Conservation (phyloP, 2,113 vertebrate genomes). For the Amia ocellicauda region DNA sequence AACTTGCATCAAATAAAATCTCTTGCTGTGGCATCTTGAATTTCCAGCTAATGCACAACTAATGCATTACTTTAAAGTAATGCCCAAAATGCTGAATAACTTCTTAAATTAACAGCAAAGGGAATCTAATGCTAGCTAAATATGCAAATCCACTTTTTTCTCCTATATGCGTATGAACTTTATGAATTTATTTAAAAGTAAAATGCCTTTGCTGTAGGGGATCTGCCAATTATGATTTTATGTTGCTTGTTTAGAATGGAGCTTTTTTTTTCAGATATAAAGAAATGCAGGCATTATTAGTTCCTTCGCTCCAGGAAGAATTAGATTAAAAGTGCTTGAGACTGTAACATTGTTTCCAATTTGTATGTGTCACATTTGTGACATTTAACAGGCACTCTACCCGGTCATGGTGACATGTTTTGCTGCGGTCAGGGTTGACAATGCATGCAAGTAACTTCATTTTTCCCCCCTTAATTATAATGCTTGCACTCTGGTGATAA, state of each 20-base stretch:
- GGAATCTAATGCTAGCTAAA: slow-evolving; percentile 67
- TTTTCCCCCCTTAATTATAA: slow-evolving; percentile 93
- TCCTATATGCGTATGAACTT: not conserved
- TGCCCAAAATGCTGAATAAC: slow-evolving; percentile 18
- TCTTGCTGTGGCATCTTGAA: slow-evolving; percentile 21
- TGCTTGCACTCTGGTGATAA: slow-evolving; percentile 79
- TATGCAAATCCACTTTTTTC: slow-evolving; percentile 61
- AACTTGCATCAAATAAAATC: slow-evolving; percentile 34
- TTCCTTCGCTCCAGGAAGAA: not conserved
- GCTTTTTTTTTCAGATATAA: slow-evolving; percentile 53
- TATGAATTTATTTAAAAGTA: slow-evolving; percentile 49
- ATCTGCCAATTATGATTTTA: slow-evolving; percentile 54
- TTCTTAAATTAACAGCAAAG: slow-evolving; percentile 55
- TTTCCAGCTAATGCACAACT: slow-evolving; percentile 12
- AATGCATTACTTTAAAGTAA: slow-evolving; percentile 8
- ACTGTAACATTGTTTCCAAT: slow-evolving; percentile 59
- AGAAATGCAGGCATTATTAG: not conserved
- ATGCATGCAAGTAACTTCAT: slow-evolving; percentile 75
- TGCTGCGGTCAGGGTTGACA: slow-evolving; percentile 68
- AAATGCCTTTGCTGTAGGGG: slow-evolving; percentile 61
- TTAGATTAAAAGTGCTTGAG: not conserved
- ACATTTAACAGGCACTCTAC: slow-evolving; percentile 61
- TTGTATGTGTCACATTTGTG: slow-evolving; percentile 69
- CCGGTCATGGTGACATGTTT: slow-evolving; percentile 60
- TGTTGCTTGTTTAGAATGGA: slow-evolving; percentile 31